Conservation (phyloP, 1,140 invertebrate genomes). For the Tribolium castaneum region DNA sequence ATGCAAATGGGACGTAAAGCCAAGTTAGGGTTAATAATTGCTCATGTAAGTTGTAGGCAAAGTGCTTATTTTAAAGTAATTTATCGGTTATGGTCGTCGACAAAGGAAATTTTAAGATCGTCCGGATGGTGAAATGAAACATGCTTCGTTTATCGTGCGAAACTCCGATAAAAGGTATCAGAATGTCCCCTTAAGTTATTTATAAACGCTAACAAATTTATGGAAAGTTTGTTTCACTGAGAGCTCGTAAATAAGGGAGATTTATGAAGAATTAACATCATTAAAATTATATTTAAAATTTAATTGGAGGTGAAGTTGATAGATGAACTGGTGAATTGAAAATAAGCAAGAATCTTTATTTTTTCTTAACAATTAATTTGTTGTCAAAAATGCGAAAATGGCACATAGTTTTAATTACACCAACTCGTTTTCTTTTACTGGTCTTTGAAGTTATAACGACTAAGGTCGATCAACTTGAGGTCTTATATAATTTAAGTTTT, state of each 20-base stretch:
- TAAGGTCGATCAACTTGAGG: neutral
- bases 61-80: constrained; percentile 24
- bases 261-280: constrained; percentile 24
- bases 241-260: constrained; percentile 9
- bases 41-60: neutral
- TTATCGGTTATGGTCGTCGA: neutral
- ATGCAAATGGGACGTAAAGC: constrained; percentile 2
- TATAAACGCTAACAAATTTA: constrained; percentile 26
- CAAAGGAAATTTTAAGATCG: constrained; percentile 13
- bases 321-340: neutral
- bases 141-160: constrained; percentile 13
- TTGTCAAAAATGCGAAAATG: no score
- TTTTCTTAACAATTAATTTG: no score
- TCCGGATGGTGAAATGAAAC: neutral
- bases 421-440: neutral
- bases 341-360: neutral
- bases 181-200: constrained; percentile 1
- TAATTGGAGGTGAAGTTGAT: constrained; percentile 8
- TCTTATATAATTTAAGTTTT: neutral
- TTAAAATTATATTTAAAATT: constrained; percentile 18
- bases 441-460: neutral
- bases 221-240: constrained; percentile 7
- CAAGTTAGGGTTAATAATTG: constrained; percentile 7
- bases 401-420: neutral
- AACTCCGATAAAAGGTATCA: constrained; percentile 18